A percentile compares a stretch with the other conserved stretches of the same genome.
phyloP scores from a whole-genome alignment of 2,888 invertebrate species.

The Eilema griseolum region DNA sequence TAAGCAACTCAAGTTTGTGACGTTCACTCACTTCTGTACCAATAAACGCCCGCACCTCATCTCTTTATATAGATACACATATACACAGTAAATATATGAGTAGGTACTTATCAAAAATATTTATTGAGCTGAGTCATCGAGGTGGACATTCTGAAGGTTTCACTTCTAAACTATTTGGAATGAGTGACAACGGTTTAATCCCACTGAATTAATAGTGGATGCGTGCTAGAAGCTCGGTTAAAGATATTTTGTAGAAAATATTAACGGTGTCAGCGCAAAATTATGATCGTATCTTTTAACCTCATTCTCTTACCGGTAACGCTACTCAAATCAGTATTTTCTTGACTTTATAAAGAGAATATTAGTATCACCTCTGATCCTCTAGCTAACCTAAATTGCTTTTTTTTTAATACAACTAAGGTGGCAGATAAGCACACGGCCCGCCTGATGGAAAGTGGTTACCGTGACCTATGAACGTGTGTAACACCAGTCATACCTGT shows the following conservation, averaged over 20 bases:
- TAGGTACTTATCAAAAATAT: slow-evolving; percentile 40
- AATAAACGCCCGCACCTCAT: too few relatives aligned
- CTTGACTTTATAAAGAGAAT: too few relatives aligned
- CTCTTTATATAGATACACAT: too few relatives aligned
- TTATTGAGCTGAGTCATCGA: slow-evolving; percentile 37
- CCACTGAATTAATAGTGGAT: slow-evolving; percentile 5
- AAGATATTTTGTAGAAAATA: neutral
- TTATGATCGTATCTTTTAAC: neutral
- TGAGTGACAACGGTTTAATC: slow-evolving; percentile 33
- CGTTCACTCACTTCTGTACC: too few relatives aligned
- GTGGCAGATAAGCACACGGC: too few relatives aligned
- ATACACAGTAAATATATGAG: slow-evolving; percentile 26
- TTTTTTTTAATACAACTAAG: too few relatives aligned
- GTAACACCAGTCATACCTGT: too few relatives aligned
- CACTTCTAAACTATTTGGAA: slow-evolving; percentile 36
- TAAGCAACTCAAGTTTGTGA: neutral
- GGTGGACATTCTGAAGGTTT: slow-evolving; percentile 23
- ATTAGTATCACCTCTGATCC: too few relatives aligned
- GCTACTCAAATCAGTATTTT: neutral
- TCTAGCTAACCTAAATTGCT: too few relatives aligned
- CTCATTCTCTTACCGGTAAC: neutral
- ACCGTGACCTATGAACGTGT: too few relatives aligned
- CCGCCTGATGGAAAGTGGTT: too few relatives aligned
- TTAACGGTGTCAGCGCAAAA: neutral
- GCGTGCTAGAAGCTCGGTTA: neutral